Evolutionary conservation across 2,888 invertebrate species (phyloP).

Genomic region (Melieria crassipennis): DNA sequence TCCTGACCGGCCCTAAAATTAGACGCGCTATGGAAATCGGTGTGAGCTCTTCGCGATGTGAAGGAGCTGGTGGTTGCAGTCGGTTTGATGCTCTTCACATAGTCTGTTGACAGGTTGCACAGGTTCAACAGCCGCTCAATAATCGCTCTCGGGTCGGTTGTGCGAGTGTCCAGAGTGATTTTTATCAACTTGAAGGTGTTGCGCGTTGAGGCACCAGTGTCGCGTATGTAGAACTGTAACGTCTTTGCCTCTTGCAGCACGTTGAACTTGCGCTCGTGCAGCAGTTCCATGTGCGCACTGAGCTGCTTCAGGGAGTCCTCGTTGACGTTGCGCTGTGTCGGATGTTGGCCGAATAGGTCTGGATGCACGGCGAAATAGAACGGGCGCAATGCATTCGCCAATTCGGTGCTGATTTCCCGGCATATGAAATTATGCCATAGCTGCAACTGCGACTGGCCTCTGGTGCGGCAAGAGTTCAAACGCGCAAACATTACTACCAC

Average conservation of each 20-base stretch:
- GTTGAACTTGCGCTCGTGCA: constrained; percentile 71
- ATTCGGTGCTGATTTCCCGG: constrained; percentile 75
- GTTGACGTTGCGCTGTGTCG: constrained; percentile 87
- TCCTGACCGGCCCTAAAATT: constrained; percentile 51
- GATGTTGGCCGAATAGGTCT: constrained; percentile 92
- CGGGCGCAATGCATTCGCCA: constrained; percentile 89
- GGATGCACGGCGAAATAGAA: constrained; percentile 97
- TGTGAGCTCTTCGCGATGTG: not conserved
- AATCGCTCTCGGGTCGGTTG: constrained; percentile 77
- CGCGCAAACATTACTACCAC: constrained; percentile 22
- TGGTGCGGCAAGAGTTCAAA: constrained; percentile 10
- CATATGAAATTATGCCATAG: constrained; percentile 1
- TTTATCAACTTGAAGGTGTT: constrained; percentile 77
- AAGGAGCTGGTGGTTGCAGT: not conserved
- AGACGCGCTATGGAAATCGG: constrained; percentile 8
- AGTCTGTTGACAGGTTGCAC: constrained; percentile 87
- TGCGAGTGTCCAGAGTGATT: constrained; percentile 73
- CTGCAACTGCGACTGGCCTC: not conserved
- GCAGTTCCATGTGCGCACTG: constrained; percentile 83
- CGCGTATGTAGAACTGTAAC: constrained; percentile 82
- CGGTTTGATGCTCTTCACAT: constrained; percentile 77
- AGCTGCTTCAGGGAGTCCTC: constrained; percentile 89
- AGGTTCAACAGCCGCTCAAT: constrained; percentile 77
- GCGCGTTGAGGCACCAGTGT: constrained; percentile 51
- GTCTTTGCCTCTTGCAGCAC: constrained; percentile 65